Evolutionary conservation across 1,140 invertebrate species (phyloP).

Genomic region (Anastrepha obliqua): DNA sequence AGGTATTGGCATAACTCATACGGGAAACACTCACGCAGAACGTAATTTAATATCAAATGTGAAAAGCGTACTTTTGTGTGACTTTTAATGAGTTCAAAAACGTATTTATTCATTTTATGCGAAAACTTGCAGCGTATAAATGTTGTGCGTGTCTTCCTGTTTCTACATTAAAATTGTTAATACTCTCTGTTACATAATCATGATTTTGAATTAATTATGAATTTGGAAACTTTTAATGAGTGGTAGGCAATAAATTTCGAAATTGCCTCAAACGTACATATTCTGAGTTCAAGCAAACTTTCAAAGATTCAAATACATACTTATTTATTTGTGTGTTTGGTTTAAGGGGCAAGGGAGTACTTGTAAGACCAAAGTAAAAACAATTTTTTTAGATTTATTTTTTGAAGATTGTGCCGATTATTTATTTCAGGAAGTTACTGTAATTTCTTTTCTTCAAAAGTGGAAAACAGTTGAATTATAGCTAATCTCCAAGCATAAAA

Average conservation of each 20-base stretch:
- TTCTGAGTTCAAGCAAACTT: no score
- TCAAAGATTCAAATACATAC: no score
- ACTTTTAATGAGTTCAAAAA: constrained; percentile 36
- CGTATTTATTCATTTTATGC: not conserved
- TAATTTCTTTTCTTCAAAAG: no score
- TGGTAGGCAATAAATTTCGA: not conserved
- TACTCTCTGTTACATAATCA: not conserved
- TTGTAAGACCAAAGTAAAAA: no score
- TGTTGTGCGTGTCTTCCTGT: not conserved
- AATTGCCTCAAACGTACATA: no score
- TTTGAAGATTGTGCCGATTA: no score
- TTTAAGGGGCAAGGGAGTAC: no score
- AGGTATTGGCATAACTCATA: not conserved
- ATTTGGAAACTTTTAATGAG: not conserved
- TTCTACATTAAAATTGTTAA: not conserved
- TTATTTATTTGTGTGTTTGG: no score
- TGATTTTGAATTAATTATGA: not conserved
- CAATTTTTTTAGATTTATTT: no score
- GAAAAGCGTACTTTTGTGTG: not conserved
- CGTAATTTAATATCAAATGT: constrained; percentile 22
- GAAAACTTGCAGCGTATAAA: not conserved
- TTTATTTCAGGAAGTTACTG: no score
- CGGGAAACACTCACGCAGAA: not conserved
- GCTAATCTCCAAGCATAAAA: no score
- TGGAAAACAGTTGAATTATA: no score